phyloP scores from a whole-genome alignment of 2,888 invertebrate species.

The Shargacucullia verbasci region DNA sequence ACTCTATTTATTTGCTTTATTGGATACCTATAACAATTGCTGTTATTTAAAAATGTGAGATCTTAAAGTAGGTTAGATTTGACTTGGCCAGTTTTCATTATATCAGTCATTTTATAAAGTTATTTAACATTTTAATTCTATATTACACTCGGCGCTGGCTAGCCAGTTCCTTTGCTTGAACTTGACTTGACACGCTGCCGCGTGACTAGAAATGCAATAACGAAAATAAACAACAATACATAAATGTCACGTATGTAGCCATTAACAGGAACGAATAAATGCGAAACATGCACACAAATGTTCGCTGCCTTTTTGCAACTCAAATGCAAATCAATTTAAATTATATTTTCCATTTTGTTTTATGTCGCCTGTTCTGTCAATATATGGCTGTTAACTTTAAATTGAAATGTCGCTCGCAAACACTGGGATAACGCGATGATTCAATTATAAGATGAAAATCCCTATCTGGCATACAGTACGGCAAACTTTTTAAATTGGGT shows the following conservation, averaged over 20 bases:
- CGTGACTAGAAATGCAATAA: neutral
- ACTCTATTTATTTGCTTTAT: too few relatives aligned
- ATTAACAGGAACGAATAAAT: conserved; percentile 21
- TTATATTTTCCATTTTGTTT: conserved; percentile 48
- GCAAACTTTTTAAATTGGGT: conserved; percentile 55
- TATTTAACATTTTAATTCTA: too few relatives aligned
- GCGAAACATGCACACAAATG: conserved; percentile 3
- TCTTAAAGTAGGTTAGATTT: too few relatives aligned
- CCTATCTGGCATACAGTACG: conserved; percentile 44
- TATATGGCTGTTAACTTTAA: conserved; percentile 54
- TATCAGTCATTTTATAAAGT: too few relatives aligned
- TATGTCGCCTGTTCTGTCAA: conserved; percentile 43
- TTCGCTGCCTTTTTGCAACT: conserved; percentile 30
- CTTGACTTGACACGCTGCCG: too few relatives aligned
- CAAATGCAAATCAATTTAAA: conserved; percentile 47
- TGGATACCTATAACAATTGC: too few relatives aligned
- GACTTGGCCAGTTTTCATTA: too few relatives aligned
- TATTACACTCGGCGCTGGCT: too few relatives aligned
- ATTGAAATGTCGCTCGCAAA: conserved; percentile 56
- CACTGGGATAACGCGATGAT: conserved; percentile 49
- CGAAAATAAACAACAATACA: neutral
- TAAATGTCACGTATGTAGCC: neutral
- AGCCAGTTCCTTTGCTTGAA: too few relatives aligned
- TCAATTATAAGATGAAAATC: conserved; percentile 53
- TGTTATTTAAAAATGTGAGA: too few relatives aligned